Evolutionary conservation across 1,140 invertebrate species (phyloP).

Genomic region (Ceratina calcarata): DNA sequence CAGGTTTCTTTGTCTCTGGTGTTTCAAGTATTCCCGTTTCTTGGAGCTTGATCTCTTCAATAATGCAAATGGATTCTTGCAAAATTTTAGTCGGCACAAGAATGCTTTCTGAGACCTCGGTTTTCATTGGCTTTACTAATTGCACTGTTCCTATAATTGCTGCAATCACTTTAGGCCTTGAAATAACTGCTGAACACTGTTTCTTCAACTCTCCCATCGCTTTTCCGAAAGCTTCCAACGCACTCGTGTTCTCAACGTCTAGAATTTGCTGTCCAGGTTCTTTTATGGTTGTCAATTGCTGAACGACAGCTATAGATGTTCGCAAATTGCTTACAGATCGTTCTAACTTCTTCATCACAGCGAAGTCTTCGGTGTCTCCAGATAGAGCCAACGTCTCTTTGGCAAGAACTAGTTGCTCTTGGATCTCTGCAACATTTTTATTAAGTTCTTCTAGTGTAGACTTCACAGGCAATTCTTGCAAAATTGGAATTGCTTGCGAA

Average conservation of each 20-base stretch:
- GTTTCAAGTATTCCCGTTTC: slow-evolving; percentile 42
- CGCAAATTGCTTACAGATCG: slow-evolving; percentile 44
- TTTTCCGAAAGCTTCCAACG: slow-evolving; percentile 50
- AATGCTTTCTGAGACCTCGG: slow-evolving; percentile 24
- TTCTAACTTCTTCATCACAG: slow-evolving; percentile 20
- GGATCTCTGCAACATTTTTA: slow-evolving; percentile 27
- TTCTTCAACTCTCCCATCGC: slow-evolving; percentile 49
- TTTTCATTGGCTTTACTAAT: slow-evolving; percentile 5
- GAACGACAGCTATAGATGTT: slow-evolving; percentile 46
- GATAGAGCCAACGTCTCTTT: slow-evolving; percentile 13
- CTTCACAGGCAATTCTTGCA: slow-evolving; percentile 42
- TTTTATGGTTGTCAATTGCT: slow-evolving; percentile 47
- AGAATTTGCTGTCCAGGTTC: slow-evolving; percentile 38
- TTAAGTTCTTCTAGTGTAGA: slow-evolving; percentile 39
- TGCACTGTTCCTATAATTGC: slow-evolving; percentile 10
- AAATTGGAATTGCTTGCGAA: neutral
- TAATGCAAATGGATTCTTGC: slow-evolving; percentile 48
- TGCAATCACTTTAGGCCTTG: slow-evolving; percentile 33
- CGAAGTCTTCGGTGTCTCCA: slow-evolving; percentile 3
- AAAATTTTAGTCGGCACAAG: slow-evolving; percentile 35
- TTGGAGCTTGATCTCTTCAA: slow-evolving; percentile 54
- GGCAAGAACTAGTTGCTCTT: slow-evolving; percentile 23
- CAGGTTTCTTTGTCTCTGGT: slow-evolving; percentile 23
- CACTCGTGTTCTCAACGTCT: slow-evolving; percentile 44
- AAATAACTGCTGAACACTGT: slow-evolving; percentile 23